Evolutionary conservation across 2,797 vertebrate species (phyloP).

Genomic region (Ctenochaetus hawaiiensis): DNA sequence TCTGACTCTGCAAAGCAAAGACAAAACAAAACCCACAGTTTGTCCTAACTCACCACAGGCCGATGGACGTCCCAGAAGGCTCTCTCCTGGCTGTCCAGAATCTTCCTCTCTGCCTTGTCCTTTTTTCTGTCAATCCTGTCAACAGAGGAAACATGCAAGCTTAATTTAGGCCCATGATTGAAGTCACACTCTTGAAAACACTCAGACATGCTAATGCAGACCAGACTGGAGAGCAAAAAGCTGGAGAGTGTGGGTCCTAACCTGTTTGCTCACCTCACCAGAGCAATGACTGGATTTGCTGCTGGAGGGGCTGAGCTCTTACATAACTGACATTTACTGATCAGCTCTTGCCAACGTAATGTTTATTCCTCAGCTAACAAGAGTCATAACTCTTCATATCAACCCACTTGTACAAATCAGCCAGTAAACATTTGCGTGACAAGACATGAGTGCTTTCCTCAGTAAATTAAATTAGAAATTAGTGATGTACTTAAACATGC

Average conservation of each 20-base stretch:
- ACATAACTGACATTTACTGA: slow-evolving; percentile 74
- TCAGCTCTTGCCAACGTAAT: slow-evolving; percentile 14
- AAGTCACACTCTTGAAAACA: not conserved
- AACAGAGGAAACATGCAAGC: slow-evolving; percentile 36
- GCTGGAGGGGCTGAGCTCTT: slow-evolving; percentile 50
- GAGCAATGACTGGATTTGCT: slow-evolving; percentile 32
- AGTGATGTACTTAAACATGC: slow-evolving; percentile 48
- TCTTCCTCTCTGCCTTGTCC: slow-evolving; percentile 97
- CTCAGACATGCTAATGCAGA: slow-evolving; percentile 7
- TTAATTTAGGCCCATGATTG: not conserved
- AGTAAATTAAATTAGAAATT: not conserved
- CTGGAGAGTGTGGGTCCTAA: slow-evolving; percentile 46
- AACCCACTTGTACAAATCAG: not conserved
- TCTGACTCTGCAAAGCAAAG: slow-evolving; percentile 40
- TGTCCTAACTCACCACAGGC: slow-evolving; percentile 90
- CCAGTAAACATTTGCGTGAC: not conserved
- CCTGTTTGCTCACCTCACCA: slow-evolving; percentile 53
- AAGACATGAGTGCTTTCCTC: not conserved
- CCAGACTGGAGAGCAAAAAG: slow-evolving; percentile 31
- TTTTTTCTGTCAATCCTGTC: slow-evolving; percentile 96
- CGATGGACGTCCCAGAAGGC: slow-evolving; percentile 98
- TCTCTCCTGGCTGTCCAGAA: slow-evolving; percentile 96
- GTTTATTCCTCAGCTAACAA: slow-evolving; percentile 27
- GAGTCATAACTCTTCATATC: slow-evolving; percentile 12
- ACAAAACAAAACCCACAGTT: slow-evolving; percentile 23